These are phyloP conservation scores for Anticlea derivata DNA, from an alignment of 2,888 invertebrate genomes.

Conservation along the genomic window DNA sequence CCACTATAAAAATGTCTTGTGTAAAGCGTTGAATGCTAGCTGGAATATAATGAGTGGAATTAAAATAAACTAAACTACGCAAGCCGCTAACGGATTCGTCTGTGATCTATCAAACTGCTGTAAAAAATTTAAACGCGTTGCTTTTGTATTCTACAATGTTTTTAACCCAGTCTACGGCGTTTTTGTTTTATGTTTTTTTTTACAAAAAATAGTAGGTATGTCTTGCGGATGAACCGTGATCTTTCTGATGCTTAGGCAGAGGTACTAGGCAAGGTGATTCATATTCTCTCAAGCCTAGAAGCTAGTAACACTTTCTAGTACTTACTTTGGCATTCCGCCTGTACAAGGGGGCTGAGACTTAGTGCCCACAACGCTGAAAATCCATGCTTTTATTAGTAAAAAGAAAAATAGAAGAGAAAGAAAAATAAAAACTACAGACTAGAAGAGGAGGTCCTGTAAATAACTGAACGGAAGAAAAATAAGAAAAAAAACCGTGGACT, in stretches of 20 bases:
- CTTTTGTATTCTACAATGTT: constrained; percentile 26
- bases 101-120: constrained; percentile 16
- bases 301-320: constrained; percentile 51
- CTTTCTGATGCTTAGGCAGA: constrained; percentile 23
- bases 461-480: constrained; percentile 61
- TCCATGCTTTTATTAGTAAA: constrained; percentile 80
- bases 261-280: constrained; percentile 40
- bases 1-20: background rate
- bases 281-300: constrained; percentile 52
- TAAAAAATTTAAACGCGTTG: constrained; percentile 25
- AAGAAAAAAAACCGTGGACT: constrained; percentile 58
- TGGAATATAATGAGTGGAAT: constrained; percentile 9
- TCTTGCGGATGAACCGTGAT: constrained; percentile 32
- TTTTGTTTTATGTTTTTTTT: constrained; percentile 24
- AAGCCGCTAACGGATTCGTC: constrained; percentile 8
- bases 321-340: constrained; percentile 84
- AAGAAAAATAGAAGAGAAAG: constrained; percentile 57
- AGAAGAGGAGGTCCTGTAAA: constrained; percentile 65
- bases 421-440: constrained; percentile 53
- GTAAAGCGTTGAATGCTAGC: constrained; percentile 22
- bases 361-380: constrained; percentile 83
- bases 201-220: constrained; percentile 35
- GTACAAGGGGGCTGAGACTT: constrained; percentile 78
- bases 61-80: constrained; percentile 7
- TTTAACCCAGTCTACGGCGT: constrained; percentile 61